Conservation (phyloP, 2,888 invertebrate species). For the Melinaea menophilus region DNA sequence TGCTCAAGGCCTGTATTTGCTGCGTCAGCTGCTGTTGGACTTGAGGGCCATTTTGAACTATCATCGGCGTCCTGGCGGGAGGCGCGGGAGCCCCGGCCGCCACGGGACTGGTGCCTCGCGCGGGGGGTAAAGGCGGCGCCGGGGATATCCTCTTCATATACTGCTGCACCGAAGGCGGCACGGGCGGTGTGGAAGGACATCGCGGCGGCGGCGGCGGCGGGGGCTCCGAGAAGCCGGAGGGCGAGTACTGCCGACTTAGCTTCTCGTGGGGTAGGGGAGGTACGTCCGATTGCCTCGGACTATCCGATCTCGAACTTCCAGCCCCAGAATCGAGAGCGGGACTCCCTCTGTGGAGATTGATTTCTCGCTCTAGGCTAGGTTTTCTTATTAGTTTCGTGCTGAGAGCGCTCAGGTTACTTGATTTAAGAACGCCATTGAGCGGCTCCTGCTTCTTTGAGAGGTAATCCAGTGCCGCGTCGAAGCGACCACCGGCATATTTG, state of each 20-base stretch:
- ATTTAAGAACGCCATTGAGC: conserved; percentile 73
- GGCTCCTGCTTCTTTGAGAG: conserved; percentile 80
- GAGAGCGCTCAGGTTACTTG: conserved; percentile 77
- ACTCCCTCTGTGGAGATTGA: conserved; percentile 86
- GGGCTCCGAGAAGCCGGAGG: conserved; percentile 79
- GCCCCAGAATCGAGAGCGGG: conserved; percentile 93
- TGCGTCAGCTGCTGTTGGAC: conserved; percentile 92
- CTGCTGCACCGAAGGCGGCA: conserved; percentile 80
- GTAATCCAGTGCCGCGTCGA: conserved; percentile 84
- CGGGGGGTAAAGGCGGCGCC: conserved; percentile 79
- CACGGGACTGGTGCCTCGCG: conserved; percentile 86
- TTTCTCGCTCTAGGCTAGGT: conserved; percentile 91
- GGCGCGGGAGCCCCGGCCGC: conserved; percentile 79
- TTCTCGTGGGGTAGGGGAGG: conserved; percentile 80
- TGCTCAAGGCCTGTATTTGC: conserved; percentile 90
- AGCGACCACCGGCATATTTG: conserved; percentile 82
- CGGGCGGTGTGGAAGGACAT: conserved; percentile 83
- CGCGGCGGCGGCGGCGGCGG: conserved; percentile 87
- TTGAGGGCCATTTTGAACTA: conserved; percentile 88
- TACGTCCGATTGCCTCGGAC: conserved; percentile 84
- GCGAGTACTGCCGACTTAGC: conserved; percentile 84
- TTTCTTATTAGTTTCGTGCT: conserved; percentile 89
- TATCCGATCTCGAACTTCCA: conserved; percentile 92
- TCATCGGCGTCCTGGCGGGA: conserved; percentile 84
- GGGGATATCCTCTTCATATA: conserved; percentile 81